Percentiles rank a stretch among this genome's conserved stretches.
Evolutionary conservation across 1,140 invertebrate species (phyloP).

Genomic region (Myzus persicae): DNA sequence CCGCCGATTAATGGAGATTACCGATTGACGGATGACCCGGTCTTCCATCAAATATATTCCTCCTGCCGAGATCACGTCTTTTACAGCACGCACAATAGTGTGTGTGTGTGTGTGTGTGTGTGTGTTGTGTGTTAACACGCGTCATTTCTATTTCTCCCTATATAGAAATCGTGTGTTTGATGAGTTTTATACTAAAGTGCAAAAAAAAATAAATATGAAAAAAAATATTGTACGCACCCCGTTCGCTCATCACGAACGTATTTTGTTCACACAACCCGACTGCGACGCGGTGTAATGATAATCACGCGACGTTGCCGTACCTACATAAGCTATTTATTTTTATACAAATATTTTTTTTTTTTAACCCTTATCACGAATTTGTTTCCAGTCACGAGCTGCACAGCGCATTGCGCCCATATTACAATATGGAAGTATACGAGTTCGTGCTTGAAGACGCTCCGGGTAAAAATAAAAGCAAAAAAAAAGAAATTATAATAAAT

Average conservation of each 20-base stretch:
- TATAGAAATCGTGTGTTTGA: constrained; percentile 38
- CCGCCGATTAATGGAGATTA: constrained; percentile 42
- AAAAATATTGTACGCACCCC: background rate
- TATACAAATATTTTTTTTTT: constrained; percentile 13
- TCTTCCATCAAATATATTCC: constrained; percentile 28
- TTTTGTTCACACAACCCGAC: constrained; percentile 36
- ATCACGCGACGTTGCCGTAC: constrained; percentile 31
- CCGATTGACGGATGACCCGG: constrained; percentile 38
- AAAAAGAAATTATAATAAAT: constrained; percentile 41
- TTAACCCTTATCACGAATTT: constrained; percentile 52
- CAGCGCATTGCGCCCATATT: constrained; percentile 9
- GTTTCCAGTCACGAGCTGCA: constrained; percentile 50
- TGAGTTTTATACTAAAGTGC: constrained; percentile 20
- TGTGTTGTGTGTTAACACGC: background rate
- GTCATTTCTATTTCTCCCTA: constrained; percentile 16
- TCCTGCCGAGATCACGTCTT: background rate
- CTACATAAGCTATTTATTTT: background rate
- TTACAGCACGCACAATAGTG: background rate
- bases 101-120: background rate
- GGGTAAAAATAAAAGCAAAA: background rate
- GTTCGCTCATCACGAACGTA: constrained; percentile 41
- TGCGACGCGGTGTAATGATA: background rate
- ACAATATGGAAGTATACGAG: background rate
- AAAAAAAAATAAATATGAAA: background rate
- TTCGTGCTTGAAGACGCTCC: constrained; percentile 40